These are phyloP conservation scores for Ochropacha duplaris DNA, from an alignment of 2,888 invertebrate species.

Conservation along the genomic window DNA sequence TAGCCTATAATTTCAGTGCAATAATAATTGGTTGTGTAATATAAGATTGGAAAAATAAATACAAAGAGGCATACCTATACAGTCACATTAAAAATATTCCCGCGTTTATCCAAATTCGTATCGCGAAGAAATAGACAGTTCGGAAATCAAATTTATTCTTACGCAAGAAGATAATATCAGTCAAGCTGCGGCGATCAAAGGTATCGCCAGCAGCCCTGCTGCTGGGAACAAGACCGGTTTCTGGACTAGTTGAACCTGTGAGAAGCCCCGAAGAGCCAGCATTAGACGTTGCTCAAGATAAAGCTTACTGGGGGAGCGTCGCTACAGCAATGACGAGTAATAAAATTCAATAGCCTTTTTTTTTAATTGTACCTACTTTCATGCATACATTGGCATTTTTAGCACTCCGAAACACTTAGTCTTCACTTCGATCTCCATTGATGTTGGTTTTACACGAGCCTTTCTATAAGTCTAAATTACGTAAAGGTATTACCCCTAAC, in stretches of 20 bases:
- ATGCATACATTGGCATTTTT: too few species aligned
- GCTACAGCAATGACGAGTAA: constrained; percentile 71
- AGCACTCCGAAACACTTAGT: too few species aligned
- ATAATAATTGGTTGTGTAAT: too few species aligned
- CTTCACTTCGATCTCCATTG: too few species aligned
- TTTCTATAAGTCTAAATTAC: too few species aligned
- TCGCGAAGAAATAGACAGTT: not conserved
- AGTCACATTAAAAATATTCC: not conserved
- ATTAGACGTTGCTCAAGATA: constrained; percentile 79
- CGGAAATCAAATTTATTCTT: not conserved
- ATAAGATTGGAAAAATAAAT: too few species aligned
- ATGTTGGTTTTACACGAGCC: too few species aligned
- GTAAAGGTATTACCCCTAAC: too few species aligned
- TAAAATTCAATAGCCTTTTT: not conserved
- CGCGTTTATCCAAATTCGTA: not conserved
- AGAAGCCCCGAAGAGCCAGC: constrained; percentile 77
- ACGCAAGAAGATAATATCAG: constrained; percentile 23
- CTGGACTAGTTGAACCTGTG: constrained; percentile 75
- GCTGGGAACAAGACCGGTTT: constrained; percentile 82
- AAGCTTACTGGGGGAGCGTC: constrained; percentile 77
- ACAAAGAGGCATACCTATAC: too few species aligned
- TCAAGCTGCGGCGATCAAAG: constrained; percentile 77
- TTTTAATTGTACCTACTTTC: not conserved
- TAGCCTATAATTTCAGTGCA: not conserved
- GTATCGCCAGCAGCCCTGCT: constrained; percentile 80